Evolutionary conservation across 2,113 vertebrate species (phyloP), one percentile per base, ranked within the genome.

Genomic region (Apeltes quadracus): DNA sequence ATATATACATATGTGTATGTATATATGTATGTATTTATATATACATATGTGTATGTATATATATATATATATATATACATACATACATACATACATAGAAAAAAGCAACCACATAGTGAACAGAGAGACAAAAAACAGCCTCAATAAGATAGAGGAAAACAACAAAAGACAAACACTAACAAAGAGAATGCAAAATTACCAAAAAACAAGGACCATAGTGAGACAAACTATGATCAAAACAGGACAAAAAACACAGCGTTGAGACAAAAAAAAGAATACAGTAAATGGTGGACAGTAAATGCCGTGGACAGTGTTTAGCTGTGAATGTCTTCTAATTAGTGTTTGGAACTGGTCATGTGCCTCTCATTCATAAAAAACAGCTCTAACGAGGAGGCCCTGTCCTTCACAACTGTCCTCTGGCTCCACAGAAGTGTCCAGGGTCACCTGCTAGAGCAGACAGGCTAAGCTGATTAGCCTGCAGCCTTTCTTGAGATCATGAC

Each of bases 381-480:
- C 69, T 76, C 53, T 62, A 78, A 75, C 18, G 10, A 55, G 81
- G 69, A 74, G 61, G 69, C 82, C 34, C 29, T 66, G 61, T 83
- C 78, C 81, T 78, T 76, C 44, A 58, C 81, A 84, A 69, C 84
- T 87, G 86, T 83, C 82, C 51, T 48, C 20, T 69, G 44, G 65
- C 54, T 0, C 39, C 66, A 53, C 54, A 54, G 63, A 67, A 61
- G 76, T 25, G 84, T 83, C 61, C 83, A 7, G 53, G 68, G 79
- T 90, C 85, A 81, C 81, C 73, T 83, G 72, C 81, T 78, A 39
- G 48, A 79, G 83, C 81, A 91, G 90, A 87, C 85, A 29, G 81
- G 61, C 1, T 91, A 90, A 92, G 91, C 88, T 88, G 86, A 91
- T 92, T 91, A 91, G 73, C 80, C 65, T 44, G 32, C 53, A 13